Base-by-base conservation (phyloP, 53 echinoderm and acorn worm genomes). In the Mesocentrotus franciscanus region DNA sequence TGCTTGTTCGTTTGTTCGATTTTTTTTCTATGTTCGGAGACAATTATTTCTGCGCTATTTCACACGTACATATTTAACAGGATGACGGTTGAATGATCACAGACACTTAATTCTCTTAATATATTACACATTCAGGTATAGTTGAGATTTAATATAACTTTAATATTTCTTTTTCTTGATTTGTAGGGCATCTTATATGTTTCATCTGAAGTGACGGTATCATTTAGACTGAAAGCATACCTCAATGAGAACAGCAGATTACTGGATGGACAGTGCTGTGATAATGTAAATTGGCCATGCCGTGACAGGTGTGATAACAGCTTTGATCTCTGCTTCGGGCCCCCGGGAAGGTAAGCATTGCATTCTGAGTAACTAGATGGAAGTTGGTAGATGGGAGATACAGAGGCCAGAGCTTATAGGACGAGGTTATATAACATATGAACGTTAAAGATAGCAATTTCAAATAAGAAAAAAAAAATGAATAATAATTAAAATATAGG, bases 241-340 rank as follows among this genome's bases (percentile, higher is more conserved):
- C 85, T 92, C 15, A 92, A 92, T 62, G 78, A 84, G 33, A 57
- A 81, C 29, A 92, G 92, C 49, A 62, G 92, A 49, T n/a, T 95
- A 12, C 33, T 85, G 36, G 61, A 92, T 60, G 92, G 95, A 16
- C 78, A 95, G 17, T 95, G 95, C 84, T 95, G 95, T 59, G 95
- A 95, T 61, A 91, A 91, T 57, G 61, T 60, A 22, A 85, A 85
- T 10, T 49, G 71, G 29, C 89, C 84, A 60, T 92, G 92, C 84
- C 70, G 61, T 11, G 92, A 95, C 83, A 84, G 83, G 9, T 95
- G 95, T 83, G 95, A 95, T 84, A 85, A 92, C 84, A 61, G 95
- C 55, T 91, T 95, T 27, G 95, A 84, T 71, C 42, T 95, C 39
- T 92, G 84, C 75, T 70, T 95, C 85, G 92, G 70, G 56, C 92